These are phyloP conservation scores for Procapra przewalskii DNA, from an alignment of 2,113 vertebrate species.

Conservation along the genomic window DNA sequence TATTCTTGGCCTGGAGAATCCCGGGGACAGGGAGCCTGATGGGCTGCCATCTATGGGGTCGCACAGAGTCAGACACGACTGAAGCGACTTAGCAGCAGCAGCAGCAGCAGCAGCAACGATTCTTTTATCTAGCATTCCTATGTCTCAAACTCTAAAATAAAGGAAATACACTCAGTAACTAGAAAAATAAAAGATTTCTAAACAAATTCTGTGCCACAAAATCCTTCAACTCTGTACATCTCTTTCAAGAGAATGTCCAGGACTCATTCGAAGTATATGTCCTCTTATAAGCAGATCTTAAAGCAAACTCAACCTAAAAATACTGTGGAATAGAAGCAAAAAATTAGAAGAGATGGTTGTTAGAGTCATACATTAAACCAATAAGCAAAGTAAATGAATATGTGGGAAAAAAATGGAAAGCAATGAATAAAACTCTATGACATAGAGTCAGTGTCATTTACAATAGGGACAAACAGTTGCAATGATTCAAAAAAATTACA, in stretches of 20 bases:
- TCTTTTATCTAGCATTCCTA: not conserved
- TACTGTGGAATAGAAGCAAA: not conserved
- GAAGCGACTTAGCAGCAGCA: too few relatives aligned
- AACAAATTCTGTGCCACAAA: not conserved
- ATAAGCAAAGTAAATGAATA: not conserved
- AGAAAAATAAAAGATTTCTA: not conserved
- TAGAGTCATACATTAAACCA: not conserved
- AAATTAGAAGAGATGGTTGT: not conserved
- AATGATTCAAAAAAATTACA: not conserved
- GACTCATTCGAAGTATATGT: not conserved
- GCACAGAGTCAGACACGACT: too few relatives aligned
- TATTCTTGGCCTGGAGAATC: too few relatives aligned
- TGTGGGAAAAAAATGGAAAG: not conserved
- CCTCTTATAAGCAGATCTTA: not conserved
- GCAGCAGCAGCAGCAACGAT: not conserved
- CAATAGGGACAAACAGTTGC: not conserved
- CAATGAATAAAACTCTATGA: not conserved
- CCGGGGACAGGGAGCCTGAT: too few relatives aligned
- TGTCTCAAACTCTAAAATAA: not conserved
- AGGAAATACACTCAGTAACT: not conserved
- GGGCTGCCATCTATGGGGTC: too few relatives aligned
- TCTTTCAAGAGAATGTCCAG: not conserved
- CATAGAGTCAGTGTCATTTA: not conserved
- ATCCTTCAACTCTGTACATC: fast-evolving
- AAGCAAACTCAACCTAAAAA: not conserved